Base-by-base conservation (phyloP, 2,113 vertebrate species). In the Petaurus breviceps region DNA sequence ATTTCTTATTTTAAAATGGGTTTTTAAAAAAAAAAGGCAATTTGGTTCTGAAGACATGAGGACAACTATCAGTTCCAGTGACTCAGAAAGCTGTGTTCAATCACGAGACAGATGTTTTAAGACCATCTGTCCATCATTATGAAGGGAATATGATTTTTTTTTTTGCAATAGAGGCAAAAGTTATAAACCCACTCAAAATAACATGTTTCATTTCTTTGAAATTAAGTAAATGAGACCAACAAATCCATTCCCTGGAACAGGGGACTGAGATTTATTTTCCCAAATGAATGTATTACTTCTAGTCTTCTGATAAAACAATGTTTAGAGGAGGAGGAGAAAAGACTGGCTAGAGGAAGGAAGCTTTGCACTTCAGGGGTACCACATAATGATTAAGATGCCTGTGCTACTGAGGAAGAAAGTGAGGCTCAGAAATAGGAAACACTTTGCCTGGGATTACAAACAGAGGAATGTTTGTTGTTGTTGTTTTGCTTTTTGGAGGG, bases 61-160 rank as follows among this genome's bases (percentile, higher is more conserved):
- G 28, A 84, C 54, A 22, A 25, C 28, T 37, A 25, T 0, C 19
- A 49, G 24, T 90, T 96, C 94, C 95, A 19, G 90, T 51, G 77
- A 96, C 61, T 97, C 90, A 77, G 55, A 91, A 92, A 92, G 93
- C 5, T 94, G 77, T 51, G 90, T 92, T 92, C 90, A 96, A 96
- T 96, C 91, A 77, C 46, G 49, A 90, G 94, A 43, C 37, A 84
- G 68, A 92, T 51, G 91, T 55, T 90, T 94, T 90, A 84, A 89
- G 55, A 93, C 96, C 47, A 89, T 53, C 90, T 93, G 89, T 25
- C 31, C 37, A 2, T 91, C 49, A 50, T 90, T 46, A 22, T 93
- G 54, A 92, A 47, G 22, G 46, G 28, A 55, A 47, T 51, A 89
- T 46, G 19, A 55, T 2, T 50, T 51, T 94, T 26, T 89, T 92